Evolutionary conservation across 2,113 vertebrate species (phyloP).

Genomic region (Salvelinus sp.): DNA sequence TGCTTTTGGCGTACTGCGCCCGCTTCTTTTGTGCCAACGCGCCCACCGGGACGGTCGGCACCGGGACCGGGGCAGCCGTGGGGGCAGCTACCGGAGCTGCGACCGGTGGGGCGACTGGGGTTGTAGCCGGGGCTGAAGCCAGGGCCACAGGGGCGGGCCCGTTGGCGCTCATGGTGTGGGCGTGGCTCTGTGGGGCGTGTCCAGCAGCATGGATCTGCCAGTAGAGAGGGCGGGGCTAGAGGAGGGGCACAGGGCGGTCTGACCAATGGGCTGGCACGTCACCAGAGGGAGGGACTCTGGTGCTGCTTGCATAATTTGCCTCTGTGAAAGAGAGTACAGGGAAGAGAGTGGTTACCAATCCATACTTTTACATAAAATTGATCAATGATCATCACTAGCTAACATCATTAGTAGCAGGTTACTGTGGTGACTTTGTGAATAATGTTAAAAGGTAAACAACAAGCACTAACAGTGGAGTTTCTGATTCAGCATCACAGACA

Average conservation of each 20-base stretch:
- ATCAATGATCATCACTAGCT: no score
- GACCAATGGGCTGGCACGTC: conserved; percentile 89
- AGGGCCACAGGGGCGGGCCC: conserved; percentile 73
- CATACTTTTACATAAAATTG: background rate
- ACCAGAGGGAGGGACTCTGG: conserved; percentile 87
- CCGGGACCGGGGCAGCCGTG: conserved; percentile 53
- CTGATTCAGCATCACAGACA: no score
- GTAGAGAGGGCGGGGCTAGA: conserved; percentile 83
- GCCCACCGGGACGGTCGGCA: conserved; percentile 81
- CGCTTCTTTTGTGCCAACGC: conserved; percentile 98
- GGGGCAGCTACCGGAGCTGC: conserved; percentile 24
- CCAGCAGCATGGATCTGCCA: conserved; percentile 98
- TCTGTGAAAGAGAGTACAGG: conserved; percentile 70
- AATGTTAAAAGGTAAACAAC: no score
- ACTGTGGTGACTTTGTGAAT: no score
- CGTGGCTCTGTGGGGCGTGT: conserved; percentile 86
- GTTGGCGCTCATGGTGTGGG: conserved; percentile 93
- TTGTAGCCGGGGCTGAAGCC: conserved; percentile 38
- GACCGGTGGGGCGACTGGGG: conserved; percentile 42
- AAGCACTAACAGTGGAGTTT: no score
- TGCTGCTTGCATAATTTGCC: conserved; percentile 97
- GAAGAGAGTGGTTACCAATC: background rate
- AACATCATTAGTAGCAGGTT: no score
- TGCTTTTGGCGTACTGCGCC: conserved; percentile 99
- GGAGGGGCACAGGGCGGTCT: conserved; percentile 79